Conservation (phyloP, 2,888 invertebrate species). For the Athalia circularis region DNA sequence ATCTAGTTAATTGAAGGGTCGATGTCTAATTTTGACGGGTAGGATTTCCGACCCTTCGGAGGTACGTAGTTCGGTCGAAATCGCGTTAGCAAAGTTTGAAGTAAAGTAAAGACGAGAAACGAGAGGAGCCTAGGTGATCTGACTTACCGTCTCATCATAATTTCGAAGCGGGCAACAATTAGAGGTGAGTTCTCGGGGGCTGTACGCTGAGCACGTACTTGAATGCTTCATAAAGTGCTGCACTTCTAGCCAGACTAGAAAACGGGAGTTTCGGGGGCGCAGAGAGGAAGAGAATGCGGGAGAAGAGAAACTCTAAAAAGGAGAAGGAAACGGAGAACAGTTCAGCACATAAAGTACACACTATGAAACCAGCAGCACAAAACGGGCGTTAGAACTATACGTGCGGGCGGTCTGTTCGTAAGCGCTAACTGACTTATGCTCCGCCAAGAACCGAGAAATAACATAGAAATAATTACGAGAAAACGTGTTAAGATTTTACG, state of each 20-base stretch:
- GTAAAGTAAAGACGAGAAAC: background rate
- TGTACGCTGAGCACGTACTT: constrained; percentile 61
- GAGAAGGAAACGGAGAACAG: background rate
- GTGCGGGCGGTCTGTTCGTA: constrained; percentile 32
- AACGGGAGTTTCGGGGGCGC: constrained; percentile 24
- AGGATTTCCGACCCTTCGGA: background rate
- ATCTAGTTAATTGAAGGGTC: constrained; percentile 30
- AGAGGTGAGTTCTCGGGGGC: constrained; percentile 60
- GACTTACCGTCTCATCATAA: constrained; percentile 56
- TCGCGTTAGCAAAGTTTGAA: constrained; percentile 18
- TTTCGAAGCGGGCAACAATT: constrained; percentile 64
- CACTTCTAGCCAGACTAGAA: constrained; percentile 47
- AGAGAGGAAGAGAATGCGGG: constrained; percentile 7
- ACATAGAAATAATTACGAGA: constrained; percentile 60
- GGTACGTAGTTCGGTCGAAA: background rate
- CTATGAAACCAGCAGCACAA: background rate
- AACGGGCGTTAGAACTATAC: constrained; percentile 10
- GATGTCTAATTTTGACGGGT: constrained; percentile 28
- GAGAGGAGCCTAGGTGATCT: background rate
- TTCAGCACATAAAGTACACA: constrained; percentile 16
- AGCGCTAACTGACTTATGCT: constrained; percentile 57
- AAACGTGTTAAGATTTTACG: constrained; percentile 53
- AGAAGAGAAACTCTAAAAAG: background rate
- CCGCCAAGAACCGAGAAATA: constrained; percentile 53
- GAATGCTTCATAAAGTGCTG: constrained; percentile 65